Evolutionary conservation across 2,888 invertebrate species (phyloP).

Genomic region (Tachina fera): DNA sequence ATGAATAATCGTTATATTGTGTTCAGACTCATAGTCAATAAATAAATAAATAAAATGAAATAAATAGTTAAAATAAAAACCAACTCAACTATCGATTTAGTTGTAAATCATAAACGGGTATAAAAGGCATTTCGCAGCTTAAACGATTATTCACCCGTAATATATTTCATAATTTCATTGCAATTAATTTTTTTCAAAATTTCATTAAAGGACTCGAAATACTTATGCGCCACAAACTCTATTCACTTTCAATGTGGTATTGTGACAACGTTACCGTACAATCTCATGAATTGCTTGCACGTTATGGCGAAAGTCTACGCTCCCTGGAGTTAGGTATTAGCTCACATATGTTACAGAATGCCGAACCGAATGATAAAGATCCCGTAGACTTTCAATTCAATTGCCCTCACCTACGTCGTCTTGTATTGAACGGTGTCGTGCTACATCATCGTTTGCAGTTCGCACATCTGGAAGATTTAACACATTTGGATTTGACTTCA

Average conservation of each 20-base stretch:
- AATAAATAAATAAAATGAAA: too few relatives aligned
- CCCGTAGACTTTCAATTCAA: slow-evolving; percentile 86
- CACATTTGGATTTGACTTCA: slow-evolving; percentile 82
- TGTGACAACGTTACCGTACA: slow-evolving; percentile 87
- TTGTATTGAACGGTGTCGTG: slow-evolving; percentile 82
- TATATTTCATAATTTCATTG: too few relatives aligned
- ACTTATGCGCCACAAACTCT: slow-evolving; percentile 89
- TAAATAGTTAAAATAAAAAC: too few relatives aligned
- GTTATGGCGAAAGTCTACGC: slow-evolving; percentile 87
- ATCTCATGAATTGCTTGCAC: slow-evolving; percentile 87
- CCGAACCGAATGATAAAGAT: slow-evolving; percentile 83
- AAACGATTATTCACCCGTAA: too few relatives aligned
- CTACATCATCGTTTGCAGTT: slow-evolving; percentile 81
- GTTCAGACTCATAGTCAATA: too few relatives aligned
- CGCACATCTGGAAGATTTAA: slow-evolving; percentile 79
- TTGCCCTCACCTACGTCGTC: slow-evolving; percentile 81
- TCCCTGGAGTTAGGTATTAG: slow-evolving; percentile 89
- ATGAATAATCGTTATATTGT: too few relatives aligned
- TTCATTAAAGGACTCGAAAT: slow-evolving; percentile 84
- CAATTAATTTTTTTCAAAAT: slow-evolving; percentile 43
- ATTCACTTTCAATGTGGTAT: slow-evolving; percentile 89
- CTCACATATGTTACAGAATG: slow-evolving; percentile 85
- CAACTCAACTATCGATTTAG: too few relatives aligned
- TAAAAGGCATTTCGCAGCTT: too few relatives aligned
- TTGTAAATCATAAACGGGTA: too few relatives aligned